phyloP scores from a whole-genome alignment of 2,888 invertebrate genomes.

The Tachina grossa region DNA sequence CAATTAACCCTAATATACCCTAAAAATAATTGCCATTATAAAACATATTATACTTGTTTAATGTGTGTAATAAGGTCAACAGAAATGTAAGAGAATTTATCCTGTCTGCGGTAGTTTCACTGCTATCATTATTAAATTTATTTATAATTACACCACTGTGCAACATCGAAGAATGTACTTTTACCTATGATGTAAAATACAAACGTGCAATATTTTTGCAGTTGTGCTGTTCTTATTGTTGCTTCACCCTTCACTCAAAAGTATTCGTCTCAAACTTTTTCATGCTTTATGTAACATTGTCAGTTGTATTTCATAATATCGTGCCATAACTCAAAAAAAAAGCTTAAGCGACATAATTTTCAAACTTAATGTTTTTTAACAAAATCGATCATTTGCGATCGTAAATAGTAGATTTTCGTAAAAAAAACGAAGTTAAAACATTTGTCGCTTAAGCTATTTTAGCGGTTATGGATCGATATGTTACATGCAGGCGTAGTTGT shows the following conservation, averaged over 20 bases:
- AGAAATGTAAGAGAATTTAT: not conserved
- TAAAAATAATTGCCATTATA: not conserved
- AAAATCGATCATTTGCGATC: no score
- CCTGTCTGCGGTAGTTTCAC: conserved; percentile 15
- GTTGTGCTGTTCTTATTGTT: conserved; percentile 25
- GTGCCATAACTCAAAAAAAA: no score
- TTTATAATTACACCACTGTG: conserved; percentile 50
- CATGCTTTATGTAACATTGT: not conserved
- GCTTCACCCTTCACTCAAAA: not conserved
- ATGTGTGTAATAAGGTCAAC: not conserved
- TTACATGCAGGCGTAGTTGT: no score
- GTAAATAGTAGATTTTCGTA: no score
- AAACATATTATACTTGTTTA: not conserved
- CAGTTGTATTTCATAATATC: no score
- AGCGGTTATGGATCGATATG: no score
- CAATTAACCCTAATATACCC: no score
- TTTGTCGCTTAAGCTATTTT: no score
- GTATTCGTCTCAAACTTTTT: not conserved
- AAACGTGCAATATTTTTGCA: conserved; percentile 23
- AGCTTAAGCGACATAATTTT: no score
- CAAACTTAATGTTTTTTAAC: no score
- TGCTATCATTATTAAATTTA: conserved; percentile 40
- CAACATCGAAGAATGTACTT: conserved; percentile 25
- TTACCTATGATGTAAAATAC: conserved; percentile 42
- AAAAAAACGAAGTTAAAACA: no score